Base-by-base conservation (phyloP, 2,888 invertebrate genomes). In the Camptogramma bilineatum region DNA sequence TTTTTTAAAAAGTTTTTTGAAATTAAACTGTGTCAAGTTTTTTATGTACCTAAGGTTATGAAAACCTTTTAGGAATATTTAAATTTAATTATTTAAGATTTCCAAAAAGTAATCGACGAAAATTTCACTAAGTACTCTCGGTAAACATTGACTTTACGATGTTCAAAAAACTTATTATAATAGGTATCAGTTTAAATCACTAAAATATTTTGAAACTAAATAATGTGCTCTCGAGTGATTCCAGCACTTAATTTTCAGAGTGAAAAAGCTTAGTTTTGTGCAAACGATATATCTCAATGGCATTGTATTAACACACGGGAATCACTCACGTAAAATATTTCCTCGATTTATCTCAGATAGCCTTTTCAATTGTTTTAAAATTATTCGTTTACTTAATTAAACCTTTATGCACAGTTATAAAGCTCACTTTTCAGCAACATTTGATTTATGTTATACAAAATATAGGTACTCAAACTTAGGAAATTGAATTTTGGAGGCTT, bases 401-500 rank as follows among this genome's bases (percentile, higher is more conserved):
- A 13, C 4, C 34, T 3, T 39, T 13, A 34, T 34, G 0, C 0
- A 34, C 2, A 2, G 39, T 19, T 8, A 31, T 31, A 51, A 51
- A 51, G 9, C 24, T 4, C 31, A 51, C 16, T 53, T 42, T 24
- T 9, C 28, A 17, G 13, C n/a, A 24, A 16, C 1, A 17, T 2
- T 51, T 7, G 3, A 16, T 28, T 31, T 7, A 16, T n/a, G 42
- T 42, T 42, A 53, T 0, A n/a, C 21, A 21, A 21, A 13, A 10
- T 0, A 1, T 24, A 7, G 10, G 24, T 28, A 28, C n/a, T n/a
- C 4, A 10, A 62, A 62, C 53, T 50, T 63, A 62, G 50, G 50
- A 60, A 60, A 63, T 56, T 59, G 18, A 58, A 51, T 59, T 59
- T 56, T 53, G 28, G 58, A 60, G 46, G 58, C 31, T n/a, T 51